phyloP scores from a whole-genome alignment of 2,113 vertebrate genomes.

The Phycodurus eques region DNA sequence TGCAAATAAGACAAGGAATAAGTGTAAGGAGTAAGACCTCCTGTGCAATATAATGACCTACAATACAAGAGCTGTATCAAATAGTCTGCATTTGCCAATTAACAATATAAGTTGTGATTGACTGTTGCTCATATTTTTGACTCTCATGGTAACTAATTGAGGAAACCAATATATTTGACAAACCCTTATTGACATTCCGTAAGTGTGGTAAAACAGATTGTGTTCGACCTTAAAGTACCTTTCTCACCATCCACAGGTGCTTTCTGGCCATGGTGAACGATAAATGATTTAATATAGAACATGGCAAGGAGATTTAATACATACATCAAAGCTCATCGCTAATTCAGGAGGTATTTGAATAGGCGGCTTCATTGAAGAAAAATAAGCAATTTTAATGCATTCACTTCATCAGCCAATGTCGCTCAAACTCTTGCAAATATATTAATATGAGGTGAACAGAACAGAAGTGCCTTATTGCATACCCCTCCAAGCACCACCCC shows the following conservation, averaged over 20 bases:
- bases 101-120: too few species aligned
- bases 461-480: conserved; percentile 59
- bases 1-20: too few species aligned
- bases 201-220: too few species aligned
- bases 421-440: conserved; percentile 55
- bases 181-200: background rate
- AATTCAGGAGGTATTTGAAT: conserved; percentile 27
- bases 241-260: conserved; percentile 40
- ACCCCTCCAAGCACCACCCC: conserved; percentile 10
- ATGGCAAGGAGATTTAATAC: conserved; percentile 20
- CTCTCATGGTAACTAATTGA: background rate
- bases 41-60: too few species aligned
- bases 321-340: conserved; percentile 22
- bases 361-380: conserved; percentile 27
- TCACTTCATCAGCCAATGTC: conserved; percentile 58
- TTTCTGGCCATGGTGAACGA: conserved; percentile 20
- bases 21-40: too few species aligned
- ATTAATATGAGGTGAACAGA: conserved; percentile 67
- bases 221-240: background rate
- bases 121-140: background rate
- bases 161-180: background rate
- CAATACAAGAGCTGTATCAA: too few species aligned
- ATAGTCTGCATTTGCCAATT: too few species aligned
- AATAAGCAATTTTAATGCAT: conserved; percentile 40
- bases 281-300: conserved; percentile 8